These are phyloP conservation scores for Dicrostonyx torquatus DNA, from an alignment of 2,797 vertebrate species.

Conservation along the genomic window DNA sequence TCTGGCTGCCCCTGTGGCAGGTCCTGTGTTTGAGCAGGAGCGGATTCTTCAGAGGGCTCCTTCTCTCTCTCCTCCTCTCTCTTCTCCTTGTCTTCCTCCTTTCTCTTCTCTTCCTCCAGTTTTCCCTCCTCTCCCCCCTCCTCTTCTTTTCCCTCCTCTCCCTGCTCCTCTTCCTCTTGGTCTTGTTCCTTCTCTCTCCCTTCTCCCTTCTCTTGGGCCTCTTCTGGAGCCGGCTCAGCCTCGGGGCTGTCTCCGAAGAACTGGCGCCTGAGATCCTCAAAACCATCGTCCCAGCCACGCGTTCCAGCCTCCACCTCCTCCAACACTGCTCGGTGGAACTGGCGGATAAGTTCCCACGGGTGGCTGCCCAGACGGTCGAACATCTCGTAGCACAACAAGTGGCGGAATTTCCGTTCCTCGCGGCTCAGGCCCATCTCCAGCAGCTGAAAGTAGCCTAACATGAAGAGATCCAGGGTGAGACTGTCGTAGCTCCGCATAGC, in stretches of 20 bases:
- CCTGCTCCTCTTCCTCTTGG: constrained; percentile 56
- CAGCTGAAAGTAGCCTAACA: constrained; percentile 98
- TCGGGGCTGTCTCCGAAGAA: constrained; percentile 90
- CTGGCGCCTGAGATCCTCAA: constrained; percentile 93
- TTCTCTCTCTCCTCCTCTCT: constrained; percentile 53
- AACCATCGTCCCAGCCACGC: constrained; percentile 92
- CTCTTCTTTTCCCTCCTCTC: neutral
- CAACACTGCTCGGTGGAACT: constrained; percentile 94
- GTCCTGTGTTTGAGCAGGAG: neutral
- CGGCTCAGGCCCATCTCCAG: constrained; percentile 97
- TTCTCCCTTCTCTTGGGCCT: constrained; percentile 53
- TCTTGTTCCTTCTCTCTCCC: neutral
- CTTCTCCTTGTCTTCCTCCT: constrained; percentile 75
- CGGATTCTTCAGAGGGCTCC: neutral
- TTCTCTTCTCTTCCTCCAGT: too few relatives aligned
- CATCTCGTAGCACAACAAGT: constrained; percentile 98
- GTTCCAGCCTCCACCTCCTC: constrained; percentile 92
- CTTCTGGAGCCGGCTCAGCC: neutral
- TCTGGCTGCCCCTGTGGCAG: neutral
- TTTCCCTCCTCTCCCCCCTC: constrained; percentile 66
- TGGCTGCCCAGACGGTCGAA: constrained; percentile 95
- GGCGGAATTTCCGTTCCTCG: constrained; percentile 94
- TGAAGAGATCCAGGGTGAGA: constrained; percentile 97
- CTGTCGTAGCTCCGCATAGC: constrained; percentile 91
- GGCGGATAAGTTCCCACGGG: constrained; percentile 93